phyloP scores from a whole-genome alignment of 2,113 vertebrate species.

The Psephotus haematonotus region DNA sequence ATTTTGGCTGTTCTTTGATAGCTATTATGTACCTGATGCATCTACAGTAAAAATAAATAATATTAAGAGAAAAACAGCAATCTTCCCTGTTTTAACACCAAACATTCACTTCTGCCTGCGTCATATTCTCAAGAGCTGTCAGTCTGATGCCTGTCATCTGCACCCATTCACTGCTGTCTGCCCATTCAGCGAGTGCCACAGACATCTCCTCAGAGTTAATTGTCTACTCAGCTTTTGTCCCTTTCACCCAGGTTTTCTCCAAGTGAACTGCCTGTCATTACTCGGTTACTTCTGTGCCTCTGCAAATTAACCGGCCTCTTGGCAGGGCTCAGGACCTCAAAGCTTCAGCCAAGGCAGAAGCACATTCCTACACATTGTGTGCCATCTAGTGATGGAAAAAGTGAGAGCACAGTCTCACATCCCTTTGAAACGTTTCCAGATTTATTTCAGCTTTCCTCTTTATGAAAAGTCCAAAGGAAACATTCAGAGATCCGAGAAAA shows the following conservation, averaged over 20 bases:
- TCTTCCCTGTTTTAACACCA: not conserved
- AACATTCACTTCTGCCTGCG: not conserved
- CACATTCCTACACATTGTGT: conserved; percentile 23
- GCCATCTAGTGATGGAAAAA: conserved; percentile 68
- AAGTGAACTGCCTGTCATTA: not conserved
- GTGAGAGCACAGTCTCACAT: not conserved
- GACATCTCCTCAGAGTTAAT: not conserved
- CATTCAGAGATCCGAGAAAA: not conserved
- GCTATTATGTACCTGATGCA: accelerated
- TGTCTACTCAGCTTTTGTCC: not conserved
- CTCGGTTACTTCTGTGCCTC: not conserved
- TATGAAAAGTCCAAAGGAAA: accelerated
- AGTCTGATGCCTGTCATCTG: not conserved
- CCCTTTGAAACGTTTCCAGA: not conserved
- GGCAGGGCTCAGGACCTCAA: not conserved
- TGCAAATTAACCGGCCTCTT: not conserved
- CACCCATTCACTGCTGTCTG: not conserved
- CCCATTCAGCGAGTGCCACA: not conserved
- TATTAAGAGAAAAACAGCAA: accelerated
- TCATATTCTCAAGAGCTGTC: not conserved
- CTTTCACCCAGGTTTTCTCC: not conserved
- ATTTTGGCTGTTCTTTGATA: not conserved
- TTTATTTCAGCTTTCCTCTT: not conserved
- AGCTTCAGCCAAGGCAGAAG: not conserved
- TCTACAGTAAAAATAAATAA: not conserved